Percentiles rank a stretch among this genome's conserved stretches.
Conservation (phyloP, 2,888 invertebrate species). For the Mallateleia sp. region DNA sequence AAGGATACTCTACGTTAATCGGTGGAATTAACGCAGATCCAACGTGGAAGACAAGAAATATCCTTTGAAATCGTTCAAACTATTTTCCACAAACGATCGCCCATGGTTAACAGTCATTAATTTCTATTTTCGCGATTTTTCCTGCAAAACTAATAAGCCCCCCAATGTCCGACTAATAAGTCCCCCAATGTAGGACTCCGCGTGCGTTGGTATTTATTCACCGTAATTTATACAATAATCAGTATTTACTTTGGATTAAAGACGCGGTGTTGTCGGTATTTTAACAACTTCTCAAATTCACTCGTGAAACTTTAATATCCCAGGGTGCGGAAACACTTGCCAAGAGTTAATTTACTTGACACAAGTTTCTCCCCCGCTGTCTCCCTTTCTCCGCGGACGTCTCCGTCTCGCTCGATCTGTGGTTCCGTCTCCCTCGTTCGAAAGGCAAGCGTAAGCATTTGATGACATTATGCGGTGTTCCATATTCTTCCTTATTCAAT, state of each 20-base stretch:
- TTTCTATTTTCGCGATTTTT: too few relatives aligned
- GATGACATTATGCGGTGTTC: constrained; percentile 55
- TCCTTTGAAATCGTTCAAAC: too few relatives aligned
- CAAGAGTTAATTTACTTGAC: constrained; percentile 45
- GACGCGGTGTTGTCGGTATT: constrained; percentile 28
- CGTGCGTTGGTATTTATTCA: constrained; percentile 5
- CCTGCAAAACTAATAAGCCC: not conserved
- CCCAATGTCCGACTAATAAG: not conserved
- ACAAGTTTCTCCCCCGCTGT: constrained; percentile 30
- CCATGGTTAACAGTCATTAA: too few relatives aligned
- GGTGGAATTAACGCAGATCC: too few relatives aligned
- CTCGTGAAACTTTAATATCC: constrained; percentile 29
- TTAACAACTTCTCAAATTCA: constrained; percentile 29
- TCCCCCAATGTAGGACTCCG: too few relatives aligned
- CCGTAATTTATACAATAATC: not conserved
- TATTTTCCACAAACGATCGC: too few relatives aligned
- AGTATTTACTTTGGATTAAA: constrained; percentile 24
- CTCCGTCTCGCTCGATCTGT: not conserved
- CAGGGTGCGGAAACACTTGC: constrained; percentile 35
- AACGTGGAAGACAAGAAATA: too few relatives aligned
- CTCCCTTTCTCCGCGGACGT: not conserved
- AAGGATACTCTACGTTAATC: too few relatives aligned
- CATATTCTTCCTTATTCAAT: constrained; percentile 65
- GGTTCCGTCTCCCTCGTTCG: not conserved
- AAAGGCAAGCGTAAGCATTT: constrained; percentile 36